Conservation (phyloP, 2,797 vertebrate species). For the Acanthis flammea region DNA sequence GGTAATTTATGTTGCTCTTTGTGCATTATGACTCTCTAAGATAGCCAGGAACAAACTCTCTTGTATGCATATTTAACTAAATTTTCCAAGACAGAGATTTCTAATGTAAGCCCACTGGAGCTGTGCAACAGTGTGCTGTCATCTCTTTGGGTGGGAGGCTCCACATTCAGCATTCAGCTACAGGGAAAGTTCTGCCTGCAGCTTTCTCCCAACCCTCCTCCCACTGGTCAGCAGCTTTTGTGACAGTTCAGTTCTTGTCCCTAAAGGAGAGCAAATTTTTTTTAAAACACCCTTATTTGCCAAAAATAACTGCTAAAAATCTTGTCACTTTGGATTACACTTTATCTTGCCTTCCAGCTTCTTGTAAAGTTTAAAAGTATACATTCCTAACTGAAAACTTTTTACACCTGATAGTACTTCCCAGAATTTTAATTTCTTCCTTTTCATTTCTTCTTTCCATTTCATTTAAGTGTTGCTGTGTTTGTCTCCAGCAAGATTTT, state of each 20-base stretch:
- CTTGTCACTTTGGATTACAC: background rate
- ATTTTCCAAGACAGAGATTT: background rate
- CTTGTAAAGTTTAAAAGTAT: background rate
- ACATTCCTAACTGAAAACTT: background rate
- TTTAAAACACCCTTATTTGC: background rate
- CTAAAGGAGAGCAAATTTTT: background rate
- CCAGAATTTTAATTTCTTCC: constrained; percentile 4
- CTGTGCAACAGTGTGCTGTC: background rate
- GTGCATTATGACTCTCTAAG: background rate
- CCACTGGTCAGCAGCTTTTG: background rate
- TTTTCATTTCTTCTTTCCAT: constrained; percentile 4
- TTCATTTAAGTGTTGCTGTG: background rate
- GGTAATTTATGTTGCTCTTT: background rate
- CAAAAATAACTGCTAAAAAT: constrained; percentile 5
- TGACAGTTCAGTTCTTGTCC: background rate
- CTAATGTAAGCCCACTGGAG: background rate
- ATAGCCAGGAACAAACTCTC: background rate
- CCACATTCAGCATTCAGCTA: background rate
- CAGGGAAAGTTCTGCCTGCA: background rate
- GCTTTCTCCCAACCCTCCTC: background rate
- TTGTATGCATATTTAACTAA: background rate
- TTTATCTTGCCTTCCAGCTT: constrained; percentile 14
- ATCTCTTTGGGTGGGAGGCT: background rate
- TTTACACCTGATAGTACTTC: background rate
- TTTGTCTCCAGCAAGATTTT: background rate